Conservation (phyloP, 2,113 vertebrate species). For the Theristicus caerulescens region DNA sequence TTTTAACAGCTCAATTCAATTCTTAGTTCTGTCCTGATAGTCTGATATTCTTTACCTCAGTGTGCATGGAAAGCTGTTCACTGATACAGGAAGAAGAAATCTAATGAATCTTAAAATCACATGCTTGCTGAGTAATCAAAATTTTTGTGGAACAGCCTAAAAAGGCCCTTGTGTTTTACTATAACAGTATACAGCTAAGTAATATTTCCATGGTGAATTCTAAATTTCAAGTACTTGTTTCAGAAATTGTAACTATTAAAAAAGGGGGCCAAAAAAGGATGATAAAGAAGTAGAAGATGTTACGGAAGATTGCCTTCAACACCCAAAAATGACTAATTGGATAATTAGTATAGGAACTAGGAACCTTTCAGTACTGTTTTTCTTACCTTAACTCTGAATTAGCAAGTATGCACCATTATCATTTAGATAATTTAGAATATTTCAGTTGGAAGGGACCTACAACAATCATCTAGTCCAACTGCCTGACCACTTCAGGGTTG, state of each 20-base stretch:
- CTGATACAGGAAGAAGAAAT: not conserved
- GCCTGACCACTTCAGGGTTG: not conserved
- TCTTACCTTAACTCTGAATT: not conserved
- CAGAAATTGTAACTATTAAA: constrained; percentile 20
- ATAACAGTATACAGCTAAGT: not conserved
- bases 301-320: constrained; percentile 28
- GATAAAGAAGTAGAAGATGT: not conserved
- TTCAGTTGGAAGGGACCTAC: not conserved
- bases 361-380: not conserved
- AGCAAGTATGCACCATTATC: not conserved
- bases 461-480: not conserved
- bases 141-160: not conserved
- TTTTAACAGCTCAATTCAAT: not conserved
- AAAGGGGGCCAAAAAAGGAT: accelerated
- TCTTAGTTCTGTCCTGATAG: not conserved
- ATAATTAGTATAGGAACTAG: not conserved
- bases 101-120: constrained; percentile 35
- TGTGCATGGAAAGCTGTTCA: not conserved
- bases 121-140: constrained; percentile 8
- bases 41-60: not conserved
- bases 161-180: constrained; percentile 18
- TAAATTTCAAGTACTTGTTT: constrained; percentile 27
- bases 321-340: not conserved
- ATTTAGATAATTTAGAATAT: not conserved
- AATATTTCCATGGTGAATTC: constrained; percentile 10